Evolutionary conservation across 2,797 vertebrate genomes (phyloP).

Genomic region (Hylomyscus alleni): DNA sequence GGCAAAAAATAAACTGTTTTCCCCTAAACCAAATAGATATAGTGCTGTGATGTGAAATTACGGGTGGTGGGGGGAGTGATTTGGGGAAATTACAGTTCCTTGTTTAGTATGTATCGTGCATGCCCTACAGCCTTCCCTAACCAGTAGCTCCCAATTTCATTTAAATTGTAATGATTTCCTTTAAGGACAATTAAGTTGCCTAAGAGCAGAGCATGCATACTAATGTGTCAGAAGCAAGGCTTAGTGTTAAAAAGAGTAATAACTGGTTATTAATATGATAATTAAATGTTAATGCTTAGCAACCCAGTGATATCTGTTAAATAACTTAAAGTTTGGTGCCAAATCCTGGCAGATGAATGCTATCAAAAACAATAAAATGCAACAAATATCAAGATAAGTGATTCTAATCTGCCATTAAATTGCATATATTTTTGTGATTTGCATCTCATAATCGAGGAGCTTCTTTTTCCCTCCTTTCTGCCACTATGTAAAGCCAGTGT

Average conservation of each 20-base stretch:
- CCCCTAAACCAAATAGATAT: slow-evolving; percentile 88
- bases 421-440: slow-evolving; percentile 79
- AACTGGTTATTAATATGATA: slow-evolving; percentile 92
- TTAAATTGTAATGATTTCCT: slow-evolving; percentile 92
- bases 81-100: slow-evolving; percentile 89
- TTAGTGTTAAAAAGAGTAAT: slow-evolving; percentile 87
- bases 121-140: slow-evolving; percentile 89
- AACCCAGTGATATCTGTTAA: slow-evolving; percentile 90
- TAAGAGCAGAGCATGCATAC: slow-evolving; percentile 89
- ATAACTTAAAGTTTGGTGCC: slow-evolving; percentile 87
- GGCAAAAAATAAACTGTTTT: slow-evolving; percentile 86
- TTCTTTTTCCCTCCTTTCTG: slow-evolving; percentile 56
- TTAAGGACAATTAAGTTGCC: slow-evolving; percentile 91
- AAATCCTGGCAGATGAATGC: slow-evolving; percentile 85
- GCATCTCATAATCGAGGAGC: slow-evolving; percentile 61
- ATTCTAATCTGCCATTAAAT: slow-evolving; percentile 77
- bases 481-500: slow-evolving; percentile 43
- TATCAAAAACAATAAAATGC: slow-evolving; percentile 87
- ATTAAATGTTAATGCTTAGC: slow-evolving; percentile 90
- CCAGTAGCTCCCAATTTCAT: slow-evolving; percentile 90
- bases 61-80: slow-evolving; percentile 80
- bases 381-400: slow-evolving; percentile 86
- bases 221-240: slow-evolving; percentile 85
- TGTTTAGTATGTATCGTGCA: slow-evolving; percentile 88
- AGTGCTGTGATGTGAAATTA: slow-evolving; percentile 88